Conservation (phyloP, 2,797 vertebrate species). For the Mus spretus region DNA sequence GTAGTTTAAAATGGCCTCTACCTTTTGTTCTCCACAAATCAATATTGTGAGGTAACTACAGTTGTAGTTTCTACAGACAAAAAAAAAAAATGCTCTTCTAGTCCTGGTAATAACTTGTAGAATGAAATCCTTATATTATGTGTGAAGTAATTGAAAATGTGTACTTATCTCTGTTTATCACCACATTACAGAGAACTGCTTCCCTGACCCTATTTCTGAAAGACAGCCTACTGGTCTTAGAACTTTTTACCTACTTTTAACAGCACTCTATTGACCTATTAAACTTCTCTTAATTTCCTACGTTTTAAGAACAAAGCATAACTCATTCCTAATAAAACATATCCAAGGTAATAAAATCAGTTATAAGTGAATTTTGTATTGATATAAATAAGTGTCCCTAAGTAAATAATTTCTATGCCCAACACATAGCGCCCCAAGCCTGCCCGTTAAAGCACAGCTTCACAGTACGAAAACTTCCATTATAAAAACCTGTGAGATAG, state of each 20-base stretch:
- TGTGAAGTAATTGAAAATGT: background rate
- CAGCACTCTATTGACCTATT: constrained; percentile 2
- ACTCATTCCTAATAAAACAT: constrained; percentile 59
- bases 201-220: constrained; percentile 28
- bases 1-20: background rate
- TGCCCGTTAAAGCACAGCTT: constrained; percentile 65
- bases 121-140: background rate
- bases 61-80: background rate
- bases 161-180: background rate
- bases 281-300: constrained; percentile 39
- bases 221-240: background rate
- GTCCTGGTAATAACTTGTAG: background rate
- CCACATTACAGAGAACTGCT: background rate
- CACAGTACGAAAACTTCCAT: constrained; percentile 76
- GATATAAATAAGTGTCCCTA: constrained; percentile 53
- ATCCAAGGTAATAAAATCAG: constrained; percentile 53
- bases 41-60: background rate
- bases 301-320: constrained; percentile 68
- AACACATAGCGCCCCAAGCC: background rate
- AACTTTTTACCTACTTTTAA: constrained; percentile 24
- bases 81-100: background rate
- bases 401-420: constrained; percentile 63
- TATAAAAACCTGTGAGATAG: constrained; percentile 77
- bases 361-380: constrained; percentile 63
- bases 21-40: background rate